Conservation (phyloP, 2,113 vertebrate genomes). For the Poeciliopsis turrubarensis region DNA sequence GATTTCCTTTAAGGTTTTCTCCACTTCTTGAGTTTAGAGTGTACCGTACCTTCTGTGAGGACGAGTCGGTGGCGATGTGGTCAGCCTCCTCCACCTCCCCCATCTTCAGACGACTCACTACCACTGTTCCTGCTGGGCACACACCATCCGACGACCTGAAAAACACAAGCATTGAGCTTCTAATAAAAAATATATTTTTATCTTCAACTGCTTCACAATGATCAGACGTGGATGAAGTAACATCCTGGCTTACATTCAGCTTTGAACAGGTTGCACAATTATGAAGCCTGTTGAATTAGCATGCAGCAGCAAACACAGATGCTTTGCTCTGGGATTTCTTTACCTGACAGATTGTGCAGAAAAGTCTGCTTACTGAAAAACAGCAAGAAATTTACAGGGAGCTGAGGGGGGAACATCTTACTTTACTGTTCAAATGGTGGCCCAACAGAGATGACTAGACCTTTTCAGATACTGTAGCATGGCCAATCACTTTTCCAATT, state of each 20-base stretch:
- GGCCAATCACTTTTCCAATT: slow-evolving; percentile 68
- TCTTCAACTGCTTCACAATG: slow-evolving; percentile 1
- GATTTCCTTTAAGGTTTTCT: too few species aligned
- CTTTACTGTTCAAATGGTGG: slow-evolving; percentile 44
- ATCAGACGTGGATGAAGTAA: slow-evolving; percentile 20
- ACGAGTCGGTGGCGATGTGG: slow-evolving; percentile 83
- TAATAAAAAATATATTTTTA: slow-evolving; percentile 10
- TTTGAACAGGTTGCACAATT: slow-evolving; percentile 42
- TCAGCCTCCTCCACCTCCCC: slow-evolving; percentile 92
- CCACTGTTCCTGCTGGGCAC: slow-evolving; percentile 87
- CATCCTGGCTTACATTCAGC: slow-evolving; percentile 34
- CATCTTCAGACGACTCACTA: slow-evolving; percentile 93
- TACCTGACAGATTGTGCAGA: slow-evolving; percentile 32
- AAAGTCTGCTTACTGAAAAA: slow-evolving; percentile 36
- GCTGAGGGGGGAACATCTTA: slow-evolving; percentile 28
- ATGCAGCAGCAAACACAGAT: slow-evolving; percentile 36
- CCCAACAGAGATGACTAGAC: slow-evolving; percentile 43
- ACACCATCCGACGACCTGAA: slow-evolving; percentile 93
- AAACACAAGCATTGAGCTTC: not conserved
- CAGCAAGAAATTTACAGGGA: slow-evolving; percentile 13
- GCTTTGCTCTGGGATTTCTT: slow-evolving; percentile 25
- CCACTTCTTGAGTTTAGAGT: not conserved
- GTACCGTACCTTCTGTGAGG: slow-evolving; percentile 65
- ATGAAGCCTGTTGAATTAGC: slow-evolving; percentile 36
- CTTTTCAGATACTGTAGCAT: slow-evolving; percentile 55